Conservation (phyloP, 2,888 invertebrate genomes). For the Lochmaea crataegi region DNA sequence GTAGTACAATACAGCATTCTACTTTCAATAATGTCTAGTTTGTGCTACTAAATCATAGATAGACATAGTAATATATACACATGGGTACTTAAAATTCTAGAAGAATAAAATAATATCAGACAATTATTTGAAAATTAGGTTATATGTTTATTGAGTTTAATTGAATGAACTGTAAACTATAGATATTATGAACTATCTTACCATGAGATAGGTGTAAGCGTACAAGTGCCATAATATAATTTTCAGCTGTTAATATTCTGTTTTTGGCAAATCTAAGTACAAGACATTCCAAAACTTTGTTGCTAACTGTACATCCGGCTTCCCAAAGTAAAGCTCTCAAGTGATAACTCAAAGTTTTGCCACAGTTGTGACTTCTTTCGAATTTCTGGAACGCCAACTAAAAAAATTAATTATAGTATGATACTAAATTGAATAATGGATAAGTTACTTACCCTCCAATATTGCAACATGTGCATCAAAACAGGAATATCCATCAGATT, state of each 20-base stretch:
- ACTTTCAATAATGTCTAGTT: neutral
- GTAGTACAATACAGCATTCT: neutral
- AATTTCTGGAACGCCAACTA: conserved; percentile 73
- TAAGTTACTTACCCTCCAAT: conserved; percentile 70
- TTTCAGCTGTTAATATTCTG: conserved; percentile 70
- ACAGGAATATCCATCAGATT: conserved; percentile 72
- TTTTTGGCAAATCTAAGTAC: conserved; percentile 75
- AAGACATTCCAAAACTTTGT: conserved; percentile 80
- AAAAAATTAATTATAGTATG: conserved; percentile 43
- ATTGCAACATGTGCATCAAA: conserved; percentile 73
- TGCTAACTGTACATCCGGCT: conserved; percentile 77
- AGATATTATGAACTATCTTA: conserved; percentile 54
- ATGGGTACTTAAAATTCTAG: neutral
- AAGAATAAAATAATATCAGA: neutral
- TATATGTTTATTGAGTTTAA: neutral
- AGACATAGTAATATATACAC: neutral
- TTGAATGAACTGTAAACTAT: too few species aligned
- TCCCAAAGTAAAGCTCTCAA: conserved; percentile 75
- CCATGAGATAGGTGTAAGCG: conserved; percentile 74
- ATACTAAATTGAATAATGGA: neutral
- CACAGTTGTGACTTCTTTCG: conserved; percentile 67
- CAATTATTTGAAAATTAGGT: neutral
- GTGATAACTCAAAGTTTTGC: conserved; percentile 74
- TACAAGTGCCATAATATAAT: conserved; percentile 74
- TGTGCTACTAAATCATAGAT: neutral